A percentile compares a stretch with the other conserved stretches of the same genome.
phyloP scores from a whole-genome alignment of 2,888 invertebrate genomes.

The Pterostichus madidus region DNA sequence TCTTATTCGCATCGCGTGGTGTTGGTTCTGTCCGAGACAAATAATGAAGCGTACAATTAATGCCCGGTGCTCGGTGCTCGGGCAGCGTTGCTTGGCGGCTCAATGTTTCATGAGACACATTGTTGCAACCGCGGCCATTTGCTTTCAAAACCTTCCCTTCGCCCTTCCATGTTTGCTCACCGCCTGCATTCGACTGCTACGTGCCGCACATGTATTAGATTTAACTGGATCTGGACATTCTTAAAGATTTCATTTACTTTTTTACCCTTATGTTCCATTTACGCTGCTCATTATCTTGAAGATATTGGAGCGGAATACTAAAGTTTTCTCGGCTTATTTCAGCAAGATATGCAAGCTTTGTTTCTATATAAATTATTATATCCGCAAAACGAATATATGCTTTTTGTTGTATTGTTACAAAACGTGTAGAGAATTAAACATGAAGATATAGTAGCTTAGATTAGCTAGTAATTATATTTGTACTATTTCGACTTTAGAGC shows the following conservation, averaged over 20 bases:
- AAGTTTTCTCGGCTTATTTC: not conserved
- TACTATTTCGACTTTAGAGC: too few species aligned
- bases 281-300: constrained; percentile 28
- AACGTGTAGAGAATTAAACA: too few species aligned
- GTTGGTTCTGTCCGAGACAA: constrained; percentile 46
- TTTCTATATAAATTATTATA: too few species aligned
- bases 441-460: too few species aligned
- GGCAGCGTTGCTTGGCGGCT: constrained; percentile 33
- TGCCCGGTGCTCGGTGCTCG: constrained; percentile 53
- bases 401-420: too few species aligned
- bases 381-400: too few species aligned
- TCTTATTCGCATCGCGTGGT: constrained; percentile 27
- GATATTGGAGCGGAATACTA: constrained; percentile 41
- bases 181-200: constrained; percentile 69
- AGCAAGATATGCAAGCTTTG: too few species aligned
- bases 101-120: constrained; percentile 64
- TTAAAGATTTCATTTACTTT: constrained; percentile 48
- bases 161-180: constrained; percentile 68
- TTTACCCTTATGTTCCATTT: constrained; percentile 32
- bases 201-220: constrained; percentile 34
- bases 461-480: too few species aligned
- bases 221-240: constrained; percentile 31
- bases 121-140: constrained; percentile 58
- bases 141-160: constrained; percentile 45
- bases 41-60: constrained; percentile 61